These are phyloP conservation scores for Homarus americanus DNA, from an alignment of 1,140 invertebrate genomes.

Conservation along the genomic window DNA sequence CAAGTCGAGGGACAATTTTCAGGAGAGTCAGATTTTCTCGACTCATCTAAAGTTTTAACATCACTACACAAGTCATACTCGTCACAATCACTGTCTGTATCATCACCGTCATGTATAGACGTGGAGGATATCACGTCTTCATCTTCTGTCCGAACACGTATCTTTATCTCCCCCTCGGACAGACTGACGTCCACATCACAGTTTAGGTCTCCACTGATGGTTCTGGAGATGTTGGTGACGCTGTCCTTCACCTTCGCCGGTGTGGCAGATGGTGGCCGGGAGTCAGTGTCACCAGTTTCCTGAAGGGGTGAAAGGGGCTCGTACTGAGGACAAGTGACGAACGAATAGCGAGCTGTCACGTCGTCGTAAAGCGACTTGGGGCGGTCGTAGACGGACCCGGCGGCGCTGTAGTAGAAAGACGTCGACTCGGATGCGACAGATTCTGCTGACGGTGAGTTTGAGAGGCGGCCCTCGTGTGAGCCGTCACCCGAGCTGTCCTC, in stretches of 20 bases:
- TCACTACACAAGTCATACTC: constrained; percentile 29
- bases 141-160: constrained; percentile 33
- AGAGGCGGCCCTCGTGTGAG: constrained; percentile 11
- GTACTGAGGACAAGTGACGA: constrained; percentile 46
- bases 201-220: constrained; percentile 38
- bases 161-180: constrained; percentile 52
- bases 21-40: constrained; percentile 1
- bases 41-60: neutral
- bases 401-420: constrained; percentile 57
- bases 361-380: constrained; percentile 46
- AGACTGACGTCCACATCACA: constrained; percentile 55
- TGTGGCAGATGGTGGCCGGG: neutral
- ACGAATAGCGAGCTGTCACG: constrained; percentile 27
- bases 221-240: constrained; percentile 22
- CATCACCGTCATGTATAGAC: constrained; percentile 11
- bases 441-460: constrained; percentile 16
- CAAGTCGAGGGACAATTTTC: constrained; percentile 26
- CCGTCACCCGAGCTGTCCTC: constrained; percentile 30
- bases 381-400: constrained; percentile 29
- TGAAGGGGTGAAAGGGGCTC: constrained; percentile 7
- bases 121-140: constrained; percentile 27
- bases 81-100: constrained; percentile 26
- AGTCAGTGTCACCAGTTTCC: neutral
- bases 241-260: neutral
- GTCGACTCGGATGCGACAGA: constrained; percentile 43